Conservation (phyloP, 1,140 invertebrate genomes). For the Apolygus lucorum region DNA sequence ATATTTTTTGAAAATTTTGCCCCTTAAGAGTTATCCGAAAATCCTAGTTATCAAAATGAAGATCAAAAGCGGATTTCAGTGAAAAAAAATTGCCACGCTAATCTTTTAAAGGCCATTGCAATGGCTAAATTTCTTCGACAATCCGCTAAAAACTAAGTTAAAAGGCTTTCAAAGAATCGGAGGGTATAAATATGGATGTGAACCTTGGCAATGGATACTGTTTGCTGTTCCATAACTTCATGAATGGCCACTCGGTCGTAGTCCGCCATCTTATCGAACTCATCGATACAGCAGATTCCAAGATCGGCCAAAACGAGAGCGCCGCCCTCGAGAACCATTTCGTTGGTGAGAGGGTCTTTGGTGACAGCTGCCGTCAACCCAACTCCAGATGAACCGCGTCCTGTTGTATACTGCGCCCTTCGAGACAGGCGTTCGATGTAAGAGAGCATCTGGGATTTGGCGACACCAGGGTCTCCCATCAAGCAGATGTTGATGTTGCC, state of each 20-base stretch:
- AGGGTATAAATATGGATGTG: no score
- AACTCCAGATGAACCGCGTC: slow-evolving; percentile 92
- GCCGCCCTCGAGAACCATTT: slow-evolving; percentile 78
- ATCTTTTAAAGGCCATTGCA: no score
- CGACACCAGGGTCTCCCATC: slow-evolving; percentile 99
- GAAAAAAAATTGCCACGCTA: no score
- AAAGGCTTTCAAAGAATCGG: no score
- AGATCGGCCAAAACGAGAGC: slow-evolving; percentile 96
- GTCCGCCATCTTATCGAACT: slow-evolving; percentile 99
- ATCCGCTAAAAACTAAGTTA: no score
- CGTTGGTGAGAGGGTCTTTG: slow-evolving; percentile 89
- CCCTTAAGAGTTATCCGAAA: no score
- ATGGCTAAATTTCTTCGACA: no score
- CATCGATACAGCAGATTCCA: slow-evolving; percentile 91
- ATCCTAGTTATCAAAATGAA: no score
- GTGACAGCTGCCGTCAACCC: slow-evolving; percentile 96
- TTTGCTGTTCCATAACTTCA: slow-evolving; percentile 99
- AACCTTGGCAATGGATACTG: slow-evolving; percentile 98
- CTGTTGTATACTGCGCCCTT: slow-evolving; percentile 79
- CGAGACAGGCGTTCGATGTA: slow-evolving; percentile 91
- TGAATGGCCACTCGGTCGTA: slow-evolving; percentile 93
- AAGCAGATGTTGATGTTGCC: slow-evolving; percentile 96
- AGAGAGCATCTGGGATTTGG: slow-evolving; percentile 92
- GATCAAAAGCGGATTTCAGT: no score
- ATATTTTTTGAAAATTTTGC: no score